A percentile compares a stretch with the other conserved stretches of the same genome.
Conservation (phyloP, 2,113 vertebrate species). For the Oenanthe oenanthe region DNA sequence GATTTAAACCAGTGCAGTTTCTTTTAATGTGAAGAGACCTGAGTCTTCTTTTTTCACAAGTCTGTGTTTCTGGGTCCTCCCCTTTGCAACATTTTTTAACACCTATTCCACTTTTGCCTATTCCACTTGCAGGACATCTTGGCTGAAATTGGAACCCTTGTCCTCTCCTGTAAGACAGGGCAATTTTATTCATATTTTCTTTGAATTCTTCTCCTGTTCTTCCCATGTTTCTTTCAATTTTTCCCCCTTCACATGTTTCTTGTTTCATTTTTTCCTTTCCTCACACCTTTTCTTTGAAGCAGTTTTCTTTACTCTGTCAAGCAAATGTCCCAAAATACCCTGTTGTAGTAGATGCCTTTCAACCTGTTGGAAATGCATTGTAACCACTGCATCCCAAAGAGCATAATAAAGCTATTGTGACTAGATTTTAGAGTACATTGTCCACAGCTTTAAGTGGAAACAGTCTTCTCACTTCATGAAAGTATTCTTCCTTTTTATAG, state of each 20-base stretch:
- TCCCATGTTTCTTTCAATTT: neutral
- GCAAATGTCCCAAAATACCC: neutral
- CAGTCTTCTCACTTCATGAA: neutral
- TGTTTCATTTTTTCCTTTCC: neutral
- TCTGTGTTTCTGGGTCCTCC: neutral
- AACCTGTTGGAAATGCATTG: neutral
- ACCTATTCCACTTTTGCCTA: neutral
- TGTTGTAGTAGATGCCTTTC: neutral
- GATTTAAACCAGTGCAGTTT: accelerated
- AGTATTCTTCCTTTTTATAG: neutral
- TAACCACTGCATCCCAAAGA: neutral
- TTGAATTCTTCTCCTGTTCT: neutral
- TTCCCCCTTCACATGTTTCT: accelerated
- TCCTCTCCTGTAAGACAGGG: neutral
- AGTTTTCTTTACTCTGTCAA: neutral
- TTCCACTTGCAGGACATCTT: neutral
- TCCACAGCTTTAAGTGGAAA: neutral
- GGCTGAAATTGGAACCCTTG: neutral
- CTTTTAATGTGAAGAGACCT: neutral
- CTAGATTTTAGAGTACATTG: neutral
- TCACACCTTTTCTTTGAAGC: neutral
- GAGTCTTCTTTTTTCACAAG: neutral
- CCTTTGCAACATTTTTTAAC: accelerated
- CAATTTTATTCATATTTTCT: neutral
- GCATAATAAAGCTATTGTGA: neutral